Evolutionary conservation across 2,797 vertebrate genomes (phyloP).

Genomic region (Picus viridis): DNA sequence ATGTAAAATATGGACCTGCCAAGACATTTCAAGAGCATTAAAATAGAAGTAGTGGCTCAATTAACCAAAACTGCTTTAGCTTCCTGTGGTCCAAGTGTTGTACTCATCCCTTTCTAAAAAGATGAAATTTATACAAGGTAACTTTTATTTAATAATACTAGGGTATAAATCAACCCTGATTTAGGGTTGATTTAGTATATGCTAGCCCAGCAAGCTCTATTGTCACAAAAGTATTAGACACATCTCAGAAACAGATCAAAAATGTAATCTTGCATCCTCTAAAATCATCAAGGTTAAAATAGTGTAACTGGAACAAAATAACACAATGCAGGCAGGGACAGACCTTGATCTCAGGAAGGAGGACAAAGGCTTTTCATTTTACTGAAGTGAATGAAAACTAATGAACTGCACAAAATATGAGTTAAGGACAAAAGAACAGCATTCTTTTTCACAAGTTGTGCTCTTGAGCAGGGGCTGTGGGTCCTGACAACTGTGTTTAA

Average conservation of each 20-base stretch:
- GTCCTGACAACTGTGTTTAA: background rate
- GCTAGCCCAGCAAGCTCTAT: background rate
- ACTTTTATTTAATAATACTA: background rate
- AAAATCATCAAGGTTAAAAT: background rate
- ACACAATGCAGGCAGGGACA: background rate
- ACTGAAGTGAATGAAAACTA: background rate
- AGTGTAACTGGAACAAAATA: background rate
- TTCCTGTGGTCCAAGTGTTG: background rate
- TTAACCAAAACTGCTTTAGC: slow-evolving; percentile 1
- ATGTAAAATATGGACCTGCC: background rate
- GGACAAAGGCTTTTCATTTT: background rate
- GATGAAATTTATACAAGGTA: background rate
- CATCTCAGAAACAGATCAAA: background rate
- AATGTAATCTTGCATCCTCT: background rate
- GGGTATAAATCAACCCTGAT: background rate
- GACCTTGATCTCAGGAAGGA: background rate
- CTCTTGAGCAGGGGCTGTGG: background rate
- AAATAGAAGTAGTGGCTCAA: background rate
- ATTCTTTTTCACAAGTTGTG: background rate
- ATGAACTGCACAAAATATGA: background rate
- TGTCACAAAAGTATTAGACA: background rate
- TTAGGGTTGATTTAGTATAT: background rate
- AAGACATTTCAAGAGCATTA: background rate
- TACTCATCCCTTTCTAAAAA: background rate
- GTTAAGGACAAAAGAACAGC: background rate